A percentile compares a stretch with the other conserved stretches of the same genome.
These are phyloP conservation scores for Acipenser ruthenus DNA, from an alignment of 2,797 vertebrate genomes.

Conservation along the genomic window DNA sequence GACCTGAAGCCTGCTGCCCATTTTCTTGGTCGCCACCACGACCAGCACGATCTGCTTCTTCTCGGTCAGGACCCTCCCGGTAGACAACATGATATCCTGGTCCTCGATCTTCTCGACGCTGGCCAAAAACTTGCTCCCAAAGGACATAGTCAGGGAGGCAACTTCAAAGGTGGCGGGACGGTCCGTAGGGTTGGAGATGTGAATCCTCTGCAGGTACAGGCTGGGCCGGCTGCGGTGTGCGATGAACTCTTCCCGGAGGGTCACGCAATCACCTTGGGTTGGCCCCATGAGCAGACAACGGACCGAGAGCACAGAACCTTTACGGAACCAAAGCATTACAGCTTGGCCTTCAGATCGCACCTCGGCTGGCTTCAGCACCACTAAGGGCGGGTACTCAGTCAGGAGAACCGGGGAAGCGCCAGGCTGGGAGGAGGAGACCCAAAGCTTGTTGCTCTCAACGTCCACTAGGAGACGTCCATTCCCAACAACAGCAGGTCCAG, in stretches of 20 bases:
- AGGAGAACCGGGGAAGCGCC: constrained; percentile 64
- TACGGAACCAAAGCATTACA: constrained; percentile 64
- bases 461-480: constrained; percentile 83
- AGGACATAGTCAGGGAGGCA: constrained; percentile 36
- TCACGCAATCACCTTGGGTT: constrained; percentile 64
- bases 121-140: constrained; percentile 58
- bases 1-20: constrained; percentile 68
- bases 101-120: constrained; percentile 73
- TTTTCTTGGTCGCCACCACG: constrained; percentile 74
- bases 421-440: constrained; percentile 66
- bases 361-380: constrained; percentile 56
- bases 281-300: constrained; percentile 58
- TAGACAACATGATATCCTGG: constrained; percentile 73
- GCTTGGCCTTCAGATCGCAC: constrained; percentile 57
- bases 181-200: constrained; percentile 78
- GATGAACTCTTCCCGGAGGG: constrained; percentile 79
- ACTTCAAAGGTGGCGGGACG: constrained; percentile 58
- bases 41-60: constrained; percentile 63
- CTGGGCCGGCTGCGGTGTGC: constrained; percentile 81
- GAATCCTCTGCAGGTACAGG: constrained; percentile 74
- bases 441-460: constrained; percentile 67
- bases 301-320: constrained; percentile 71
- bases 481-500: constrained; percentile 68
- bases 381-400: constrained; percentile 63
- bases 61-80: constrained; percentile 64